Evolutionary conservation across 2,113 vertebrate species (phyloP).

Genomic region (Sardina pilchardus): DNA sequence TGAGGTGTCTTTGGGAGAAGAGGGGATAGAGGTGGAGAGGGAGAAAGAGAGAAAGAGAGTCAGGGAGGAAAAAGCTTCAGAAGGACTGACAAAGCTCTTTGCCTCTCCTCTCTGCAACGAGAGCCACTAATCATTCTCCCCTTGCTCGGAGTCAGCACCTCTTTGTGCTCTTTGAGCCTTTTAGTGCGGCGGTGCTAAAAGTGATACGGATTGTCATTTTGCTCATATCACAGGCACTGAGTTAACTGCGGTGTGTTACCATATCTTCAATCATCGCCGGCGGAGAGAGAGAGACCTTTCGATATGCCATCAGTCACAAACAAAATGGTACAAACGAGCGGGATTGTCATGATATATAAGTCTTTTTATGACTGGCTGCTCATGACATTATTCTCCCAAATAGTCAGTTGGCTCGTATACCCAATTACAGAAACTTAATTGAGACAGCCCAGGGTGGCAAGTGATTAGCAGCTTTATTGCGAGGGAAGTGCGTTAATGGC

Average conservation of each 20-base stretch:
- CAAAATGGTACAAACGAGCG: background rate
- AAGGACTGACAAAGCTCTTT: slow-evolving; percentile 43
- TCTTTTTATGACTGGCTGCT: slow-evolving; percentile 16
- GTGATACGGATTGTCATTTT: background rate
- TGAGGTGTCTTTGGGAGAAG: background rate
- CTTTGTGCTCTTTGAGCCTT: slow-evolving; percentile 19
- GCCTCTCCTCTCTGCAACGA: slow-evolving; percentile 22
- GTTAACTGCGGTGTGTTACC: background rate
- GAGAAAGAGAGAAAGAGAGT: slow-evolving; percentile 6
- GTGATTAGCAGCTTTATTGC: background rate
- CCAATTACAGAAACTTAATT: background rate
- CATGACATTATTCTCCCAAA: background rate
- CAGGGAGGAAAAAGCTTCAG: slow-evolving; percentile 24
- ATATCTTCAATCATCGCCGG: background rate
- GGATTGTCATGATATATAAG: background rate
- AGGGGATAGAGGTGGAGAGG: background rate
- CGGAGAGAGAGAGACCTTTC: background rate
- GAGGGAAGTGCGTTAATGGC: background rate
- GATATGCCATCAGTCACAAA: background rate
- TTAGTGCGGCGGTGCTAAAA: background rate
- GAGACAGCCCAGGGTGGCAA: background rate
- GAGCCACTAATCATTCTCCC: slow-evolving; percentile 40
- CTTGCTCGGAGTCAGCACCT: slow-evolving; percentile 32
- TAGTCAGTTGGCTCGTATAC: background rate
- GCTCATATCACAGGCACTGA: background rate